phyloP scores from a whole-genome alignment of 2,888 invertebrate genomes.

The Ditylenchus weischeri region DNA sequence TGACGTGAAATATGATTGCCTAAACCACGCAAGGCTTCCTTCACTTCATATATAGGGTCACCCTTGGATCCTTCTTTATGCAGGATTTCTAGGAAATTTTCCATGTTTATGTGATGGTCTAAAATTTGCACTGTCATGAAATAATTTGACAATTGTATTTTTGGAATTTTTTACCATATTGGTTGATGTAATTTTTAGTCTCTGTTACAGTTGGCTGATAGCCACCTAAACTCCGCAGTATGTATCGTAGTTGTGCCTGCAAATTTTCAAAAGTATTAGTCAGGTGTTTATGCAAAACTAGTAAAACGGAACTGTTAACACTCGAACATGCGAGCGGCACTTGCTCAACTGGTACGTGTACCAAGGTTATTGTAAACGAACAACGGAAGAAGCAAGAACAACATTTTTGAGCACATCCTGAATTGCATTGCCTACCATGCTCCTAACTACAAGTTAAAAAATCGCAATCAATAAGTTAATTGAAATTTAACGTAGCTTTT shows the following conservation, averaged over 20 bases:
- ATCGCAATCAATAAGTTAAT: too few species aligned
- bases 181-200: constrained; percentile 30
- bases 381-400: too few species aligned
- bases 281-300: too few species aligned
- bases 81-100: constrained; percentile 23
- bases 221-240: constrained; percentile 31
- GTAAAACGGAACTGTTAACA: too few species aligned
- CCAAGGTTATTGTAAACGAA: too few species aligned
- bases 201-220: constrained; percentile 35
- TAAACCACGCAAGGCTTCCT: constrained; percentile 18
- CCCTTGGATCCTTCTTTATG: constrained; percentile 12
- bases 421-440: too few species aligned
- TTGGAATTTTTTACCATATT: constrained; percentile 14
- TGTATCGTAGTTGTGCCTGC: constrained; percentile 30
- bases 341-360: too few species aligned
- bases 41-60: constrained; percentile 20
- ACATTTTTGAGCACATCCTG: too few species aligned
- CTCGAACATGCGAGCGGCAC: too few species aligned
- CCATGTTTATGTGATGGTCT: constrained; percentile 21
- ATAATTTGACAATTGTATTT: background rate
- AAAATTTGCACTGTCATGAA: background rate
- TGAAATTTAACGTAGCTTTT: too few species aligned
- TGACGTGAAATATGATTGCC: constrained; percentile 11
- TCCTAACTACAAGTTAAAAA: too few species aligned
- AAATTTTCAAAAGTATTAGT: background rate